These are phyloP conservation scores for Calycopis cecrops DNA, from an alignment of 1,140 invertebrate genomes.

Conservation along the genomic window DNA sequence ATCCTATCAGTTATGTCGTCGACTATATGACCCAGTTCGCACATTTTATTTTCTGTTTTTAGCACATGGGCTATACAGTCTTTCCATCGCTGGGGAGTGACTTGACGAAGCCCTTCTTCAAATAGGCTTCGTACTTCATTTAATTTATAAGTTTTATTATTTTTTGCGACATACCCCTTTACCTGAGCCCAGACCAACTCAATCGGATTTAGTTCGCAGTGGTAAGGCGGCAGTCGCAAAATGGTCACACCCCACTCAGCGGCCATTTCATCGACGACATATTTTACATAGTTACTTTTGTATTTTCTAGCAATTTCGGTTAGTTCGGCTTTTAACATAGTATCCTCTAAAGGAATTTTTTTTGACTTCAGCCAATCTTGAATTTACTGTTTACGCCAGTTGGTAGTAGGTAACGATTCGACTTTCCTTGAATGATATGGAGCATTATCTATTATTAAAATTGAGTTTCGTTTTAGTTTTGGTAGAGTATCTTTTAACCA, in stretches of 20 bases:
- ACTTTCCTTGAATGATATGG: slow-evolving; percentile 27
- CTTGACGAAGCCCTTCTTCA: too few relatives aligned
- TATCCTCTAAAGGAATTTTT: slow-evolving; percentile 21
- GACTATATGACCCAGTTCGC: too few relatives aligned
- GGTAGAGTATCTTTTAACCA: slow-evolving; percentile 23
- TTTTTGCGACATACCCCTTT: slow-evolving; percentile 4
- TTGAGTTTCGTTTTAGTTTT: slow-evolving; percentile 23
- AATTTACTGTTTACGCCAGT: slow-evolving; percentile 20
- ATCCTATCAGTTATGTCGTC: too few relatives aligned
- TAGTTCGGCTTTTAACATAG: slow-evolving; percentile 17
- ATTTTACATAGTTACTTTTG: too few relatives aligned
- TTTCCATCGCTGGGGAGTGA: too few relatives aligned
- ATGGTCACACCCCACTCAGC: background rate
- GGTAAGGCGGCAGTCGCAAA: slow-evolving; percentile 1
- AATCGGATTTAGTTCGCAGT: slow-evolving; percentile 5
- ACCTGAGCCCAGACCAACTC: background rate
- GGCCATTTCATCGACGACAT: slow-evolving; percentile 15
- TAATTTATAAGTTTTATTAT: background rate
- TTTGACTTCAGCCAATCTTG: slow-evolving; percentile 23
- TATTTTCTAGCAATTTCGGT: too few relatives aligned
- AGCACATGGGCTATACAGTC: too few relatives aligned
- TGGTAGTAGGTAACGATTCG: slow-evolving; percentile 21
- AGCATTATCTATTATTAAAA: slow-evolving; percentile 26
- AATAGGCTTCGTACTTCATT: too few relatives aligned
- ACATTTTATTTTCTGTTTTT: too few relatives aligned